phyloP scores from a whole-genome alignment of 2,113 vertebrate species.

The Camelus dromedarius region DNA sequence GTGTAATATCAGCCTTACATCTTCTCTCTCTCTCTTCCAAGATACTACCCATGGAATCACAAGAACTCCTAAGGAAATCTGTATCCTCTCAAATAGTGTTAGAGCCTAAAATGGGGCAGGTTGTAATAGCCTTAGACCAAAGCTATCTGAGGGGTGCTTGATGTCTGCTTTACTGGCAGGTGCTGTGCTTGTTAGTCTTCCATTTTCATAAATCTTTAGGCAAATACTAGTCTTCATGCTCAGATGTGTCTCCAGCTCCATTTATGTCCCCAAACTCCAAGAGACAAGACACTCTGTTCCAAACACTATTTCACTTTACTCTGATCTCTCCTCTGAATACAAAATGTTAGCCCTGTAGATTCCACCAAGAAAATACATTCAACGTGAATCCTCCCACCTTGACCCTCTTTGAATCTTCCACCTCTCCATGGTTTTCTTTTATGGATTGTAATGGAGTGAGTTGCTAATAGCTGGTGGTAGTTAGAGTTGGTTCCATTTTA shows the following conservation, averaged over 20 bases:
- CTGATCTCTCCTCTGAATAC: neutral
- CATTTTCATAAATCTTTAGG: neutral
- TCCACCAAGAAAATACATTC: neutral
- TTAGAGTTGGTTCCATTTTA: neutral
- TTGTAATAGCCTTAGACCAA: neutral
- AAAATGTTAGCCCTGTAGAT: neutral
- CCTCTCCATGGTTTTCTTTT: neutral
- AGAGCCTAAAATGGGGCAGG: neutral
- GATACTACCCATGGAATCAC: neutral
- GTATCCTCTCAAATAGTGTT: neutral
- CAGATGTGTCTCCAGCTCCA: neutral
- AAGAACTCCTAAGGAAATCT: neutral
- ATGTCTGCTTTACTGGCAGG: neutral
- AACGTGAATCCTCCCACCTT: accelerated
- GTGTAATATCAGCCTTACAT: neutral
- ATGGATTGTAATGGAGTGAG: neutral
- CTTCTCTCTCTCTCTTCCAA: neutral
- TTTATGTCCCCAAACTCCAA: neutral
- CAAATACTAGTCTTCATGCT: neutral
- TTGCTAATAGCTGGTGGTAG: neutral
- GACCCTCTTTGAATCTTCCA: neutral
- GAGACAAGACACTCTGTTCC: neutral
- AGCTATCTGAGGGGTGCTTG: neutral
- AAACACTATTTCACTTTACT: neutral
- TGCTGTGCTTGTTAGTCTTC: neutral